Base-by-base conservation (phyloP, 2,888 invertebrate genomes). In the Agrotis clavis region DNA sequence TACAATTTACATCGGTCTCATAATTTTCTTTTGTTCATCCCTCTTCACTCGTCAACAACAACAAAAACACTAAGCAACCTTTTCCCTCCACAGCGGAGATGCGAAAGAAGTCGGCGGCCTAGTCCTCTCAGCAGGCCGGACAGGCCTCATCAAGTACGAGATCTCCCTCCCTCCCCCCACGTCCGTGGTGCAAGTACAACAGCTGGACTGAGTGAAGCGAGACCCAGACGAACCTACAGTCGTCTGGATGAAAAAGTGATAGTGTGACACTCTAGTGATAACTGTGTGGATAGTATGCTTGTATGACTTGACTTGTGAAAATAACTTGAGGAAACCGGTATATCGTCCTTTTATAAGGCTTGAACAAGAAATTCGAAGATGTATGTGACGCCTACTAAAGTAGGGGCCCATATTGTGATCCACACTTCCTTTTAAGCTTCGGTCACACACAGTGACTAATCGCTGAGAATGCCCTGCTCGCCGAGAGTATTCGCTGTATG, bases 91-190 rank as follows among this genome's bases (percentile, higher is more conserved):
- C 92, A 95, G 95, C 30, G 91, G 92, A 18, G 96, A 96, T 74
- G 94, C 93, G 13, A 96, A 95, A 82, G 96, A 95, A 82, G 93
- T 95, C 0, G 94, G 94, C 18, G 93, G 92, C 1, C 91, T 93
- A 73, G 96, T 93, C 80, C 93, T 95, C 67, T 96, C 92, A 51
- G 92, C 92, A 77, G 96, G 92, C 56, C 93, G 91, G 79, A 92
- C 92, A 65, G 96, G 90, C 74, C 96, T 97, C 71, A 97, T 97
- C 84, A 97, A 97, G 90, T 97, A 97, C 88, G 97, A 97, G 92
- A 97, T 97, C 81, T 93, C 95, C 35, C 94, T 97, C 79, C 97
- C 97, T 2, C 96, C 95, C 30, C 95, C 96, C 74, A 89, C 92
- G 9, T 93, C 95, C 0, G 96, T 95, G 4, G 95, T 96, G 0